Base-by-base conservation (phyloP, 2,797 vertebrate genomes). In the Chanos chanos region DNA sequence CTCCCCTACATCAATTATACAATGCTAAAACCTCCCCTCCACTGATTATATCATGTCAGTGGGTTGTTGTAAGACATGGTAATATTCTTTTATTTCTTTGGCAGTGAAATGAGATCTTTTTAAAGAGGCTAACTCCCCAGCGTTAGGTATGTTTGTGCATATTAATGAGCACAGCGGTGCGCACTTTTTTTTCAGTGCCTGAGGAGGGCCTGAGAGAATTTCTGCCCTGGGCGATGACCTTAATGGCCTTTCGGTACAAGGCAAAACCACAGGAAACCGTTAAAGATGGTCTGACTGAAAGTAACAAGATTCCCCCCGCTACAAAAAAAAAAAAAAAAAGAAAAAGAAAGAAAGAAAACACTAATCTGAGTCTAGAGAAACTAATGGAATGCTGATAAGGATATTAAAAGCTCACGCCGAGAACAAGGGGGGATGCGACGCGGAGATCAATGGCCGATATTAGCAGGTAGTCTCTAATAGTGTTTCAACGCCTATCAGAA, bases 321-420 rank as follows among this genome's bases (percentile, higher is more conserved):
- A 78, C 82, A 55, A 33, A 25, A 3, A 30, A 7, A 43, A 25
- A 36, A 28, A 44, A 28, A 49, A 83, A 75, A 92, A 93, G n/a
- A n/a, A n/a, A n/a, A n/a, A n/a, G n/a, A n/a, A n/a, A n/a, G n/a
- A n/a, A n/a, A n/a, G n/a, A n/a, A n/a, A n/a, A 88, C 89, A 87
- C 79, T 83, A 88, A 88, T 88, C 83, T 83, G 84, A 82, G n/a
- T n/a, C n/a, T n/a, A 85, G 85, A 89, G 86, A 92, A 94, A 90
- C 82, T 88, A 87, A 90, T 87, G 92, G 86, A 89, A 89, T 80
- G 74, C 82, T 87, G 90, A 90, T 92, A 90, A 91, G 85, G 87
- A 86, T 86, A 87, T 89, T 84, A 89, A 78, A 75, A 85, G 86
- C 81, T 82, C 91, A 84, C 51, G 79, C 85, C 65, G 87, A 73